phyloP scores from a whole-genome alignment of 2,797 vertebrate genomes.

The Pantherophis vulpinus region DNA sequence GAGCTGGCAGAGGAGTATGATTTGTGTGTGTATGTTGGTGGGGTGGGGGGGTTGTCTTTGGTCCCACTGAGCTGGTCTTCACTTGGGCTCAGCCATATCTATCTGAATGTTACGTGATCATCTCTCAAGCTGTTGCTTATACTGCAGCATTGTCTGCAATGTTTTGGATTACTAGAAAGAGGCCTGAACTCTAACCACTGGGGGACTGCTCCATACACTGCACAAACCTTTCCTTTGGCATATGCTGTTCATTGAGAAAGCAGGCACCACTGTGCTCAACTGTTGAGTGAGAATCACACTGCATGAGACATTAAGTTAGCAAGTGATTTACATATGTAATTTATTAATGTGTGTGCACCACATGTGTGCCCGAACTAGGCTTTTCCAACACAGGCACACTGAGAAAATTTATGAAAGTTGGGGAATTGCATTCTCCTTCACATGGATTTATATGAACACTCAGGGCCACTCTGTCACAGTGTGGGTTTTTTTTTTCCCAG shows the following conservation, averaged over 20 bases:
- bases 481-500: not conserved
- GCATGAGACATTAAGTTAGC: constrained; percentile 7
- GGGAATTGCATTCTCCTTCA: constrained; percentile 15
- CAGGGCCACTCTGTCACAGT: not conserved
- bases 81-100: not conserved
- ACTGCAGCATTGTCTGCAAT: not conserved
- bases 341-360: constrained; percentile 14
- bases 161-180: not conserved
- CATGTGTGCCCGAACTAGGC: constrained; percentile 19
- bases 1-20: not conserved
- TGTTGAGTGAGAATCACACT: not conserved
- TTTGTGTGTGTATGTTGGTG: not conserved
- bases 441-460: not conserved
- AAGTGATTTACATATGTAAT: not conserved
- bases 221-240: not conserved
- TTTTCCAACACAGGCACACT: constrained; percentile 1
- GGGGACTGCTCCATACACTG: not conserved
- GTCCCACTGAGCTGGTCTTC: not conserved
- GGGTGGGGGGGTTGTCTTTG: not conserved
- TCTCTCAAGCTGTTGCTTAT: not conserved
- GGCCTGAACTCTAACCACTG: not conserved
- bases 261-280: constrained; percentile 2
- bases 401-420: constrained; percentile 9
- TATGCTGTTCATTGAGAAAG: not conserved
- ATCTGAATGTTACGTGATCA: not conserved